Base-by-base conservation (phyloP, 2,797 vertebrate genomes). In the Mormyrops attenuatus region DNA sequence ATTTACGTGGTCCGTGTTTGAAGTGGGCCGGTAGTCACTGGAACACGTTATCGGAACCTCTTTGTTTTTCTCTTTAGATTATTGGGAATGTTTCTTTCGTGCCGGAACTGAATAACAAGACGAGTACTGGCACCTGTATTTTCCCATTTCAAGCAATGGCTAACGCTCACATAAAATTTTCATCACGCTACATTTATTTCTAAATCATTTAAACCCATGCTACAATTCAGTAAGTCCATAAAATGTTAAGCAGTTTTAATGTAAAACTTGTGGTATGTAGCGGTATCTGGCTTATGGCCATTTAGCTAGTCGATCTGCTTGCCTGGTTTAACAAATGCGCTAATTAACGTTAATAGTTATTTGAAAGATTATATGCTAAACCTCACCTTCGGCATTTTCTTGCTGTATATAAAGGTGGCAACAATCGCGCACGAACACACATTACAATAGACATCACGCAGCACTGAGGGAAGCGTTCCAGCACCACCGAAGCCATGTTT, bases 331-430 rank as follows among this genome's bases (percentile, higher is more conserved):
- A 73, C 66, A 73, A 88, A 50, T 88, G 49, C 17, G 77, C 77
- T 44, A 88, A 38, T 53, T 8, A 26, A 52, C 50, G 49, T 88
- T 55, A 73, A 88, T 17, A 87, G 22, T 34, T 44, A 30, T 63
- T 73, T 44, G 22, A 15, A n/a, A 50, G 2, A 73, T 38, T 44
- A 57, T 73, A 73, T 34, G 30, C 13, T 73, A 73, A 30, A 34
- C 13, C 90, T 90, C 82, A 96, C 96, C 95, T 95, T 93, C 93
- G 92, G 17, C 89, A 22, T 63, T n/a, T 85, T 86, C 17, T 17
- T 69, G 87, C 66, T 88, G 66, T 90, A 69, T 91, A 53, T 0
- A 88, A 66, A 15, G 17, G 88, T 22, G 89, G 89, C 3, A 89
- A 90, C 89, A 90, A 89, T 1, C 85, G 50, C 15, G 88, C 50